Evolutionary conservation across 2,888 invertebrate species (phyloP), one percentile per base, ranked within the genome.

Genomic region (Agrenia bidenticulata): DNA sequence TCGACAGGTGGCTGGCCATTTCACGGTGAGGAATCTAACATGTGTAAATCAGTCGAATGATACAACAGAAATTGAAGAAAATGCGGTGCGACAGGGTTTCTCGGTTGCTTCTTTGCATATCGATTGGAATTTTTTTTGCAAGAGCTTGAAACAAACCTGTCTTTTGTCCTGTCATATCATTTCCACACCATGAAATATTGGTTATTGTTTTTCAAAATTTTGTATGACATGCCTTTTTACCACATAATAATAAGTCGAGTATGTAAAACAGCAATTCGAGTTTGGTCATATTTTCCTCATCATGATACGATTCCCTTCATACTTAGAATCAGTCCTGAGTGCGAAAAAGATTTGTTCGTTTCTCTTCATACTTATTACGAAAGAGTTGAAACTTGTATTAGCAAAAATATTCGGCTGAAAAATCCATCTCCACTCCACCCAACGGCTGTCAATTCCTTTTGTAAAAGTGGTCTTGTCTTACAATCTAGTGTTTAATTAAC

Each of bases 1-100:
- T 57, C 37, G 56, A 57, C 56, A 37, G 56, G 56, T 57, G 56
- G 56, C 19, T 57, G 37, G 26, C 55, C 55, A 57, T 21, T 57
- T 41, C 11, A 57, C 56, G 56, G 37, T 27, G 24, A 17, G 21
- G 26, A 51, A 17, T 7, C 23, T 57, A 39, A 23, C 39, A 7
- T 11, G 56, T 57, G 56, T 57, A 57, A 57, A 57, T 57, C 56
- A 57, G 19, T 23, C 19, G 56, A 23, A 55, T 55, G 55, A 57
- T 57, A 21, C 21, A n/a, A 32, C 56, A 57, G 19, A 57, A 21
- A 57, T 57, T 55, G 27, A 55, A 27, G 9, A 55, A 55, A 55
- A 55, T 55, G 19, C 56, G 13, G 41, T 41, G 56, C 37, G 41
- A 37, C 56, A 39, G 19, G 37, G 19, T 39, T 23, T 57, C 24